Evolutionary conservation across 1,140 invertebrate species (phyloP).

Genomic region (Nymphalis io): DNA sequence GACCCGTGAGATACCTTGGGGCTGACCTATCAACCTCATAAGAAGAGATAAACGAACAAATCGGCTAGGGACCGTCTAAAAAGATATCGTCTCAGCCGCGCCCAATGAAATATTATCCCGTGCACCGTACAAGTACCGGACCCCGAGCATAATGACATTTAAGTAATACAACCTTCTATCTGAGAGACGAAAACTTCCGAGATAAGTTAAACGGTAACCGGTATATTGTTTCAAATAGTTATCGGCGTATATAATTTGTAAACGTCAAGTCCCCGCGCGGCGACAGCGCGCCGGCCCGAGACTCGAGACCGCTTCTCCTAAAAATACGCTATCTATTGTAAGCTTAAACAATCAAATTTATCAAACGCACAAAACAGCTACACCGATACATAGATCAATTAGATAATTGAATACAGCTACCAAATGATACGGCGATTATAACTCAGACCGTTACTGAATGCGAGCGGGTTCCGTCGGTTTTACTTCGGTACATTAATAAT

Average conservation of each 20-base stretch:
- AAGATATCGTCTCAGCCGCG: conserved; percentile 59
- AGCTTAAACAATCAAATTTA: conserved; percentile 67
- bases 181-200: conserved; percentile 73
- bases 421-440: neutral
- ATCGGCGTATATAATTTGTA: conserved; percentile 75
- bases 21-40: conserved; percentile 74
- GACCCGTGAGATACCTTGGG: conserved; percentile 58
- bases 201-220: conserved; percentile 77
- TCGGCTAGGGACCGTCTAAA: conserved; percentile 55
- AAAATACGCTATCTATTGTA: conserved; percentile 67
- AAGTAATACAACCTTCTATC: conserved; percentile 79
- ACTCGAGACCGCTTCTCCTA: conserved; percentile 45
- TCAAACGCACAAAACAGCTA: conserved; percentile 46
- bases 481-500: neutral
- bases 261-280: conserved; percentile 58
- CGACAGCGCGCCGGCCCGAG: conserved; percentile 46
- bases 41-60: conserved; percentile 76
- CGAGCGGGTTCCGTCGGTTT: neutral
- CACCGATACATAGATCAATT: conserved; percentile 16
- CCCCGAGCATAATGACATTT: conserved; percentile 77
- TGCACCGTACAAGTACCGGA: conserved; percentile 39
- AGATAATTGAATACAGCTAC: neutral
- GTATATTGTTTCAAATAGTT: conserved; percentile 78
- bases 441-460: neutral
- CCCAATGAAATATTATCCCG: conserved; percentile 17